Evolutionary conservation across 2,888 invertebrate species (phyloP).

Genomic region (Heteropelma amictum): DNA sequence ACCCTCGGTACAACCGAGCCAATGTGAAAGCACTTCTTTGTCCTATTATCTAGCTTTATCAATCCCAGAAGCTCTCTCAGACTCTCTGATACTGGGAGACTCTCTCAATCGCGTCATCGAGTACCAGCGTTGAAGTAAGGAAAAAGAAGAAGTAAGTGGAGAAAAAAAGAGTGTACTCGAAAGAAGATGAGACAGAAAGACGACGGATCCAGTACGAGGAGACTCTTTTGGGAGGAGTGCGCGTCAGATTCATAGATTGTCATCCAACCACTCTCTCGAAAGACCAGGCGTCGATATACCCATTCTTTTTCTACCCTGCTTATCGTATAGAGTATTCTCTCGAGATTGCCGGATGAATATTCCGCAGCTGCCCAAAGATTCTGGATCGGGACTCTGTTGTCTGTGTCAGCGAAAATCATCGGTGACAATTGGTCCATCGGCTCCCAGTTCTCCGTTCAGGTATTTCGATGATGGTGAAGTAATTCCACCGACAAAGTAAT

Average conservation of each 20-base stretch:
- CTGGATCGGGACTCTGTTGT: too few relatives aligned
- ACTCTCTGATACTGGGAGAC: slow-evolving; percentile 45
- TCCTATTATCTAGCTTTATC: slow-evolving; percentile 48
- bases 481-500: too few relatives aligned
- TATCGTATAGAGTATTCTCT: background rate
- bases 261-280: slow-evolving; percentile 21
- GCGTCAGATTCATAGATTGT: slow-evolving; percentile 52
- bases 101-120: slow-evolving; percentile 33
- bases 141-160: slow-evolving; percentile 8
- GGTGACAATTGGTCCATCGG: too few relatives aligned
- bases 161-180: background rate
- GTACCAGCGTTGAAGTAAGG: slow-evolving; percentile 21
- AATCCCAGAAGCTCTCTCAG: slow-evolving; percentile 29
- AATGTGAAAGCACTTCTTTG: slow-evolving; percentile 36
- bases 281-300: background rate
- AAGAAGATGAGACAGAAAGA: slow-evolving; percentile 9
- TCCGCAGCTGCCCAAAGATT: background rate
- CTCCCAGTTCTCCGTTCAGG: too few relatives aligned
- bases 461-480: too few relatives aligned
- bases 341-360: background rate
- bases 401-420: too few relatives aligned
- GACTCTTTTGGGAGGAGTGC: slow-evolving; percentile 44
- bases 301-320: slow-evolving; percentile 1
- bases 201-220: slow-evolving; percentile 22
- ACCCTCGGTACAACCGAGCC: slow-evolving; percentile 22